Evolutionary conservation across 1,140 invertebrate genomes (phyloP), one percentile per base, ranked within the genome.

Genomic region (Saccostrea echinata): DNA sequence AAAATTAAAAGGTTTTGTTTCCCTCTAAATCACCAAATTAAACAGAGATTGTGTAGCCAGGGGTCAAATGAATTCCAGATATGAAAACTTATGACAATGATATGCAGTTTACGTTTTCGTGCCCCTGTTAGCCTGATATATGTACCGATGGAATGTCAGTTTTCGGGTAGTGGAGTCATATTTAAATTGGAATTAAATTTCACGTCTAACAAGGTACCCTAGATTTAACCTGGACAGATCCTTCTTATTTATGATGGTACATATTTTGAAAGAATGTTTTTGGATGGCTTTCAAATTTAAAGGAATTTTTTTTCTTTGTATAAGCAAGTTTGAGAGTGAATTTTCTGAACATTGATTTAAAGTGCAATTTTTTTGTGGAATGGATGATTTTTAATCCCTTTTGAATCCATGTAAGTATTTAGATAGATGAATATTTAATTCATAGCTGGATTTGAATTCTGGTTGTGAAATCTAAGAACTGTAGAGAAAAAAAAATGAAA

Each of bases 181-280:
- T 76, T 76, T 76, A 76, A 76, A 76, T 30, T 76, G 68, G 68
- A 76, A 76, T 76, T 76, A 76, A 76, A 27, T 76, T 76, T 35
- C 30, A 35, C 27, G 24, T 11, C 68, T 33, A 76, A 76, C 68
- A 76, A 27, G 68, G 68, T 12, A 24, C 68, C 30, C 68, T 30
- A 33, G 68, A 76, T 76, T 76, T 76, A 76, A 30, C 68, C 68
- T 33, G 30, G 27, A 76, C 27, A 30, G 68, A 76, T 76, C 27
- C 8, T 33, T 8, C 9, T 33, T 76, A 33, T 76, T 33, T 76
- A 76, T 33, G 68, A 30, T 71, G 68, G 68, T 12, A 24, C 16
- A 76, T 76, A 33, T 16, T 30, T 64, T 18, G 13, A 18, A 33
- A 76, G 68, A 76, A 71, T 71, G 68, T 76, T 76, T 30, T 76